Evolutionary conservation across 2,113 vertebrate genomes (phyloP).

Genomic region (Calypte anna): DNA sequence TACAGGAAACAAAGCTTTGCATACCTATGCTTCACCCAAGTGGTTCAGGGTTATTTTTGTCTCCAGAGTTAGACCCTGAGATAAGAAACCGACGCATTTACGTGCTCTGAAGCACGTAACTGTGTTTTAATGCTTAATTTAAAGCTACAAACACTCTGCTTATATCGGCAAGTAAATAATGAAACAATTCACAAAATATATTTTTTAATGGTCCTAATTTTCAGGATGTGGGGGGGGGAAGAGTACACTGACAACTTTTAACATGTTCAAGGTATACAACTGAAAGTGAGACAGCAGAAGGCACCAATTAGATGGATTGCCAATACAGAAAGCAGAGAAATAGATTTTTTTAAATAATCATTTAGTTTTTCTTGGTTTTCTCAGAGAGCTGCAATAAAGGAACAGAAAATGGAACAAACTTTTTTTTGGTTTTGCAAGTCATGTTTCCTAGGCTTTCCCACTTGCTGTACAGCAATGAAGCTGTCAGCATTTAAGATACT

Average conservation of each 20-base stretch:
- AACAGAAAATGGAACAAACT: neutral
- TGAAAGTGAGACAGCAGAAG: neutral
- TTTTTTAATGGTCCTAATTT: neutral
- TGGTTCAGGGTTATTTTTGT: conserved; percentile 44
- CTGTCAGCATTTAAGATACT: neutral
- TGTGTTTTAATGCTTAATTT: neutral
- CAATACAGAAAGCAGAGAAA: neutral
- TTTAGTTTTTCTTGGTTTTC: neutral
- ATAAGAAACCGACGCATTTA: neutral
- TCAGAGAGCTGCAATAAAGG: neutral
- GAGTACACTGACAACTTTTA: neutral
- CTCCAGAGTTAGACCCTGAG: neutral
- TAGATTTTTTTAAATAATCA: neutral
- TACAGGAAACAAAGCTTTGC: conserved; percentile 38
- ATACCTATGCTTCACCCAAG: conserved; percentile 11
- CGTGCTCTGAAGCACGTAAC: neutral
- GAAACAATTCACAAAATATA: neutral
- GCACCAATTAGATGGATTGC: neutral
- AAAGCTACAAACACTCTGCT: neutral
- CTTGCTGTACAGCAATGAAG: neutral
- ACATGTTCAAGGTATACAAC: neutral
- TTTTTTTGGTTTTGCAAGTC: neutral
- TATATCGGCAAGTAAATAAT: neutral
- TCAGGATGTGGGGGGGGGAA: neutral
- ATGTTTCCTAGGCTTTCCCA: neutral